phyloP scores from a whole-genome alignment of 2,888 invertebrate species.

The Spilosoma lubricipeda region DNA sequence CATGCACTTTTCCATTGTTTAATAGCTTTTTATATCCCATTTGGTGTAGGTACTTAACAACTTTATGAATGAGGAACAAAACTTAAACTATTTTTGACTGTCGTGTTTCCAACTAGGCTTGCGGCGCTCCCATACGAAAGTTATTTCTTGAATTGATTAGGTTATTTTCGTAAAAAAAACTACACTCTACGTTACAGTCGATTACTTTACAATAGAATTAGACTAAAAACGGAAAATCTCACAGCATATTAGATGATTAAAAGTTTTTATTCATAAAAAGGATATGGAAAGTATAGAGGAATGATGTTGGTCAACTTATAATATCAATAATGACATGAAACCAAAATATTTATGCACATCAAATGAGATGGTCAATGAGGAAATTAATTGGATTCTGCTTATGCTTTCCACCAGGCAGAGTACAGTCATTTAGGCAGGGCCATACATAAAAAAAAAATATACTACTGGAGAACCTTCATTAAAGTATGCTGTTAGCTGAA shows the following conservation, averaged over 20 bases:
- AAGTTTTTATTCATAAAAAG: too few species aligned
- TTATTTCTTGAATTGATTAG: neutral
- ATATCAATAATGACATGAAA: too few species aligned
- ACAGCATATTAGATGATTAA: neutral
- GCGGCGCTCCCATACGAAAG: neutral
- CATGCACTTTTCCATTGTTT: slow-evolving; percentile 62
- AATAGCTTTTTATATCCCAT: slow-evolving; percentile 43
- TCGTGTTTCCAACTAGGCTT: neutral
- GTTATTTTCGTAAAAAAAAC: neutral
- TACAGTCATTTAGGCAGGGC: too few species aligned
- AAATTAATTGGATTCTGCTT: neutral
- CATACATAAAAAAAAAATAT: too few species aligned
- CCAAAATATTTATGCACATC: neutral
- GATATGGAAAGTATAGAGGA: too few species aligned
- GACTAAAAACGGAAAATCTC: neutral
- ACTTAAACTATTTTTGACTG: neutral
- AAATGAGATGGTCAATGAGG: neutral
- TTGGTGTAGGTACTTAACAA: slow-evolving; percentile 16
- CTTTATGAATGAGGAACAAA: slow-evolving; percentile 20
- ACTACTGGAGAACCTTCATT: slow-evolving; percentile 22
- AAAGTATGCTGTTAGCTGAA: slow-evolving; percentile 46
- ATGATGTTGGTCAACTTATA: too few species aligned
- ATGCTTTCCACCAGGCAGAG: too few species aligned
- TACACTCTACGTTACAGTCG: neutral
- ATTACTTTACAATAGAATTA: neutral